A percentile compares a stretch with the other conserved stretches of the same genome.
These are phyloP conservation scores for Onychostoma macrolepis DNA, from an alignment of 2,113 vertebrate species.

Conservation along the genomic window DNA sequence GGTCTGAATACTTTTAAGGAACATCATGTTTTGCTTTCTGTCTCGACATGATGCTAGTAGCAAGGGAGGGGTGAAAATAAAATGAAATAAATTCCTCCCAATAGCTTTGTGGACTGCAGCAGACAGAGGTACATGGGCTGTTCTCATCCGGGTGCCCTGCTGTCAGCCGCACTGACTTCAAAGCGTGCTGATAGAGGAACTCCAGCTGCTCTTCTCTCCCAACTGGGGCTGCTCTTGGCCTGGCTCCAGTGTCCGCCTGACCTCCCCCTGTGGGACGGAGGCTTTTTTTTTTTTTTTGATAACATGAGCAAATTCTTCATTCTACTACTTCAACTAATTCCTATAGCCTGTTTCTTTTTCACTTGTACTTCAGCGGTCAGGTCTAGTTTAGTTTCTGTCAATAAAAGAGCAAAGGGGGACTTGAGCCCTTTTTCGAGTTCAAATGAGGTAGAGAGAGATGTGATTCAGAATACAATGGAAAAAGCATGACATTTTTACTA, in stretches of 20 bases:
- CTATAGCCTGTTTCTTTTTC: conserved; percentile 54
- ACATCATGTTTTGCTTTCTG: neutral
- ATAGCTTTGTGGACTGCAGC: neutral
- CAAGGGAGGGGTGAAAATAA: conserved; percentile 4
- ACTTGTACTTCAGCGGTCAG: conserved; percentile 68
- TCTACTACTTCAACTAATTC: conserved; percentile 56
- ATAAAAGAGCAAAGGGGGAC: conserved; percentile 75
- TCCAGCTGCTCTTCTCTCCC: conserved; percentile 54
- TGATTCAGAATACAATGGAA: conserved; percentile 69
- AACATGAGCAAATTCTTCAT: conserved; percentile 55
- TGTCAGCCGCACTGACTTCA: conserved; percentile 62
- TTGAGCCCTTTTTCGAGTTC: conserved; percentile 68
- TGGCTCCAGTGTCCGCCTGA: conserved; percentile 39
- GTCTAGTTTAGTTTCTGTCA: conserved; percentile 71
- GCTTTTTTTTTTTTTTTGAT: conserved; percentile 19
- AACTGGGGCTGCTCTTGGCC: conserved; percentile 57
- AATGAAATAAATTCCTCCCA: neutral
- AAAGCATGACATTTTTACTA: conserved; percentile 62
- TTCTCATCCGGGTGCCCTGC: conserved; percentile 55
- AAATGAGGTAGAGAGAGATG: conserved; percentile 67
- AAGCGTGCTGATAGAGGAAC: conserved; percentile 56
- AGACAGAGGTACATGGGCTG: conserved; percentile 28
- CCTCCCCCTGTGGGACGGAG: conserved; percentile 28
- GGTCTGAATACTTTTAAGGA: too few species aligned
- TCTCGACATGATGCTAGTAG: neutral